These are phyloP conservation scores for Pangasianodon gigas DNA, from an alignment of 2,113 vertebrate species.

Conservation along the genomic window DNA sequence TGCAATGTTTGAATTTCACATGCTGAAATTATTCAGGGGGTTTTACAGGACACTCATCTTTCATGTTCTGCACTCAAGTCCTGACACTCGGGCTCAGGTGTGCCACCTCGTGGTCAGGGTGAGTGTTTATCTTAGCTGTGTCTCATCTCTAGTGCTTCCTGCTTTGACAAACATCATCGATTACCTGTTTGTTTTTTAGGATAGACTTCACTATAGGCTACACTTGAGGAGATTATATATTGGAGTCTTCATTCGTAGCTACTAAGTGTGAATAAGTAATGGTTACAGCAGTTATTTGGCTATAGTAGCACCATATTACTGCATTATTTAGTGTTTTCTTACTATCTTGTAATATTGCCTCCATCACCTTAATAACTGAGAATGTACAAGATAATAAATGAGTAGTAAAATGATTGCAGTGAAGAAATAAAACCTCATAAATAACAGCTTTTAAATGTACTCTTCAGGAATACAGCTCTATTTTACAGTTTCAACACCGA, in stretches of 20 bases:
- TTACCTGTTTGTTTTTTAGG: background rate
- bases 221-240: background rate
- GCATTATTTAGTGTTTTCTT: background rate
- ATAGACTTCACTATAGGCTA: background rate
- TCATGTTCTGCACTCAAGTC: background rate
- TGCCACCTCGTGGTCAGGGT: constrained; percentile 4
- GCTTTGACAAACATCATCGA: background rate
- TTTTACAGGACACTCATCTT: background rate
- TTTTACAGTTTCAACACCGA: background rate
- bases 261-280: background rate
- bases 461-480: background rate
- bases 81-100: background rate
- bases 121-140: background rate
- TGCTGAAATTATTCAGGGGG: background rate
- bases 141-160: background rate
- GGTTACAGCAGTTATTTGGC: background rate
- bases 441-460: background rate
- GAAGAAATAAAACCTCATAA: background rate
- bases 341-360: background rate
- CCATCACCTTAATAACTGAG: background rate
- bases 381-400: background rate
- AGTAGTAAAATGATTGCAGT: background rate
- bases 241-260: background rate
- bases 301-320: background rate
- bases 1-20: background rate